These are phyloP conservation scores for Schrankia costaestrigalis DNA, from an alignment of 2,888 invertebrate species.

Conservation along the genomic window DNA sequence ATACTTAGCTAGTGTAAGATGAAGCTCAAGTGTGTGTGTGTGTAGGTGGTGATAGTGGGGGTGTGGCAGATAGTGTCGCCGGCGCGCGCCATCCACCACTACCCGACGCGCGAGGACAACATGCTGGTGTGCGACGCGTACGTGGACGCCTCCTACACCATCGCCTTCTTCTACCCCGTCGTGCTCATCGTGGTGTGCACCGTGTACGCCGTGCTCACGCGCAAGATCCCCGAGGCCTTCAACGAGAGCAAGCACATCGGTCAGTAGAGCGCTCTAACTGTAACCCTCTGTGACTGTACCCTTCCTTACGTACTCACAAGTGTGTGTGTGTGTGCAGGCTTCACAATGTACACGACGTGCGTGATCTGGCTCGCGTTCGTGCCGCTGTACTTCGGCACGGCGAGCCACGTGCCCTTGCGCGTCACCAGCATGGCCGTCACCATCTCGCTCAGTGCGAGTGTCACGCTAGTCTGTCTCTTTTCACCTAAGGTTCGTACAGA, in stretches of 20 bases:
- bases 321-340: slow-evolving; percentile 81
- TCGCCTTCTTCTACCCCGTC: slow-evolving; percentile 96
- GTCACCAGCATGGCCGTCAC: slow-evolving; percentile 96
- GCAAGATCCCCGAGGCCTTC: slow-evolving; percentile 98
- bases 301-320: not conserved
- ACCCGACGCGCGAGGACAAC: slow-evolving; percentile 93
- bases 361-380: slow-evolving; percentile 99
- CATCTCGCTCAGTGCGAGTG: slow-evolving; percentile 94
- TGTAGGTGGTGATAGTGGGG: slow-evolving; percentile 88
- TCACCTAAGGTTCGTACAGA: slow-evolving; percentile 88
- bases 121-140: slow-evolving; percentile 94
- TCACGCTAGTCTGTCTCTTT: slow-evolving; percentile 94
- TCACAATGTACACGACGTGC: slow-evolving; percentile 99
- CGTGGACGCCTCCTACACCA: slow-evolving; percentile 95
- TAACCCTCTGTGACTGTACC: too few relatives aligned
- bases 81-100: slow-evolving; percentile 93
- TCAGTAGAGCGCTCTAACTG: too few relatives aligned
- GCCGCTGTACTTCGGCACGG: slow-evolving; percentile 96
- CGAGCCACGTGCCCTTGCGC: slow-evolving; percentile 91
- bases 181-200: slow-evolving; percentile 94
- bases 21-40: not conserved
- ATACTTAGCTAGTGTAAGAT: not conserved
- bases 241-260: slow-evolving; percentile 98
- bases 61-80: slow-evolving; percentile 96
- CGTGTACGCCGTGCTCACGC: slow-evolving; percentile 94